phyloP scores from a whole-genome alignment of 2,888 invertebrate genomes.

The Magallana nippona region DNA sequence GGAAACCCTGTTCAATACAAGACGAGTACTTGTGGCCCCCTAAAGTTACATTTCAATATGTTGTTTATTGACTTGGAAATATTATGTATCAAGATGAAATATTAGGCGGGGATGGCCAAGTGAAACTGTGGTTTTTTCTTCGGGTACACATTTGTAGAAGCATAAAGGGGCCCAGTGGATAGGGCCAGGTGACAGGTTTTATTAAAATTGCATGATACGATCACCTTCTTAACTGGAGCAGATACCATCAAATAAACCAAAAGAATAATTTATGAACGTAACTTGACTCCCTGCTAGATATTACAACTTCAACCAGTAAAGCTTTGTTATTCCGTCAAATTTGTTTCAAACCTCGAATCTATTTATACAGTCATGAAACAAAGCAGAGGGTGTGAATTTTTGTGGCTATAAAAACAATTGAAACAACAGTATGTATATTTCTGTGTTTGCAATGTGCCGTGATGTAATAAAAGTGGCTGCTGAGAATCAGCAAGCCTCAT shows the following conservation, averaged over 20 bases:
- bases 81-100: slow-evolving; percentile 36
- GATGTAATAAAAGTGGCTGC: slow-evolving; percentile 26
- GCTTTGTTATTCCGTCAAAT: slow-evolving; percentile 10
- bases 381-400: slow-evolving; percentile 23
- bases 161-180: neutral
- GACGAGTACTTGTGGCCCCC: slow-evolving; percentile 32
- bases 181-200: slow-evolving; percentile 28
- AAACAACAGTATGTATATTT: slow-evolving; percentile 27
- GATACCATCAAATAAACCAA: slow-evolving; percentile 35
- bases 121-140: slow-evolving; percentile 25
- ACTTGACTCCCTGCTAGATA: slow-evolving; percentile 9
- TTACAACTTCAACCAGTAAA: slow-evolving; percentile 25
- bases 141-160: slow-evolving; percentile 2
- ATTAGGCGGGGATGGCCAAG: slow-evolving; percentile 11
- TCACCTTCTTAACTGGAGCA: slow-evolving; percentile 4
- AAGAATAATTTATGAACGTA: slow-evolving; percentile 24
- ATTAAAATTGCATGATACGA: slow-evolving; percentile 24
- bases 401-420: slow-evolving; percentile 11
- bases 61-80: slow-evolving; percentile 39
- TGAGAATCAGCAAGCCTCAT: neutral
- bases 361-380: slow-evolving; percentile 22
- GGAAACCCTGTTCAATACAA: slow-evolving; percentile 30
- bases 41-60: slow-evolving; percentile 38
- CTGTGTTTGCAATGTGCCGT: slow-evolving; percentile 23
- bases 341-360: neutral